Base-by-base conservation (phyloP, 2,888 invertebrate genomes). In the Temnothorax ravouxi region DNA sequence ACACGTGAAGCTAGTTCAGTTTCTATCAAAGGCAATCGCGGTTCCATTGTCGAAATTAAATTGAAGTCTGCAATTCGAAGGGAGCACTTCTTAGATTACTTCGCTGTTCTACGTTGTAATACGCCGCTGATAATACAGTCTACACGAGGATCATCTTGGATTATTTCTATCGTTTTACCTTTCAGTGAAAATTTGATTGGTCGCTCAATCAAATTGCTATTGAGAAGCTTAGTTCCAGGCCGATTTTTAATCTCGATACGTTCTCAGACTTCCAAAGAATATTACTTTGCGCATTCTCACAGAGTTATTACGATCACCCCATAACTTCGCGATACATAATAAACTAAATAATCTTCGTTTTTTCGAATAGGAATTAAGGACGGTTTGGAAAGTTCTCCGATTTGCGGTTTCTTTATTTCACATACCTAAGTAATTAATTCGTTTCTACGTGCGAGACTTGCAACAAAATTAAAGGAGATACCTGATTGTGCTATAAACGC, bases 161-260 rank as follows among this genome's bases (percentile, higher is more conserved):
- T 76, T 75, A 75, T 61, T 29, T 11, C 21, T 3, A 11, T 21
- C 25, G 38, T 64, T 76, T 64, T 75, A 62, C 13, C 47, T 64
- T 6, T 38, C 47, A 11, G 5, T 1, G 50, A 76, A 50, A 76
- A 76, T 50, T 76, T 47, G 62, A 62, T 75, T 38, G 62, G 13
- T 34, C 21, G 47, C 59, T 8, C 21, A 8, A 72, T 72, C 25
- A 25, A 25, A 56, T 18, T 29, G 25, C 29, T 13, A 44, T 18
- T 25, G 56, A 44, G 13, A n/a, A 21, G 18, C 34, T 34, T 67
- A 25, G 67, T 29, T 13, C 29, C 18, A 13, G 29, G 9, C 11
- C 18, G 25, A 50, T 50, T n/a, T 18, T 29, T n/a, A 69, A n/a
- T 0, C 3, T 6, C 50, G 6, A 29, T n/a, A 13, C 29, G 6